Base-by-base conservation (phyloP, 2,888 invertebrate species). In the Parapristionchus giblindavisi region DNA sequence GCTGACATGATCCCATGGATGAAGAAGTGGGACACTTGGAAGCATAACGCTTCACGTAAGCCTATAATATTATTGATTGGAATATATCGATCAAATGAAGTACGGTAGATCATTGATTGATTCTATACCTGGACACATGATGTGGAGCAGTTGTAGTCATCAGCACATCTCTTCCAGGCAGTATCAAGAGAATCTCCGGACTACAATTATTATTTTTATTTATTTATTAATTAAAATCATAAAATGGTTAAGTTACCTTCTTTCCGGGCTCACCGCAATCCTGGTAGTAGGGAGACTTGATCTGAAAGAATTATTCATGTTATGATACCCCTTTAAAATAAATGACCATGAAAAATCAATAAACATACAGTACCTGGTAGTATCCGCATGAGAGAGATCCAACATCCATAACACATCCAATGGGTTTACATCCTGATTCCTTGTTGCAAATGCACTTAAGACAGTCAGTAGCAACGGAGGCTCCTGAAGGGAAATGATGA, bases 281-380 rank as follows among this genome's bases (percentile, higher is more conserved):
- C 5, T 76, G 68, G 80, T 84, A 88, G 75, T 88, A 88, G 5
- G 71, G 73, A 4, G 79, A 54, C 66, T 88, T 88, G 17, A 88
- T 82, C n/a, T n/a, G n/a, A n/a, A n/a, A n/a, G n/a, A n/a, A n/a
- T n/a, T n/a, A n/a, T n/a, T n/a, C n/a, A n/a, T n/a, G n/a, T n/a
- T n/a, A n/a, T n/a, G n/a, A n/a, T n/a, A n/a, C n/a, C n/a, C n/a
- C n/a, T n/a, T n/a, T n/a, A n/a, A n/a, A n/a, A n/a, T n/a, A n/a
- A n/a, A n/a, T n/a, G n/a, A n/a, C n/a, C n/a, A n/a, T n/a, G n/a
- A n/a, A n/a, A n/a, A n/a, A n/a, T n/a, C n/a, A n/a, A n/a, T n/a
- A n/a, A n/a, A n/a, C n/a, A n/a, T n/a, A n/a, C n/a, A n/a, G n/a
- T n/a, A n/a, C n/a, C 78, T 81, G 82, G 54, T 76, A 82, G 76